Conservation (phyloP, 1,140 invertebrate species). For the Holotrichia oblita region DNA sequence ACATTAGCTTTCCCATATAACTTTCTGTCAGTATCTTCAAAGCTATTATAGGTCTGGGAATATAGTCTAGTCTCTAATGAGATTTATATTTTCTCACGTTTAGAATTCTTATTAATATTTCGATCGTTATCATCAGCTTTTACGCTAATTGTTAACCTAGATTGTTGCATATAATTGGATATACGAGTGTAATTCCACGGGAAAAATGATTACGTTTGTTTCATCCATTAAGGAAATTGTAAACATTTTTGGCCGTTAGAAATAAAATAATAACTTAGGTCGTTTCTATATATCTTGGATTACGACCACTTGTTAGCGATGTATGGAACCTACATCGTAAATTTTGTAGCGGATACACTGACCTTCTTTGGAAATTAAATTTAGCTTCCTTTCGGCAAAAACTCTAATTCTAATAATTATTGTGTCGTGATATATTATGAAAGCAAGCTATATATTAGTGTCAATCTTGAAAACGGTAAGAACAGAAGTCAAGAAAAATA, state of each 20-base stretch:
- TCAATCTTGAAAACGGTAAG: no score
- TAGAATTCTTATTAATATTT: neutral
- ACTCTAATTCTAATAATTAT: no score
- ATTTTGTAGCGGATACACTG: no score
- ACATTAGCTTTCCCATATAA: neutral
- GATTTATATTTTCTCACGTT: conserved; percentile 21
- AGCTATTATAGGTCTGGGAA: neutral
- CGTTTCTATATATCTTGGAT: neutral
- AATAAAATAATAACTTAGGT: neutral
- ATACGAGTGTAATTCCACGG: neutral
- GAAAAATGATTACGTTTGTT: neutral
- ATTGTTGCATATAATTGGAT: neutral
- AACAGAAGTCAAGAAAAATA: no score
- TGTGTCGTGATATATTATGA: no score
- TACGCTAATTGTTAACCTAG: neutral
- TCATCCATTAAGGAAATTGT: neutral
- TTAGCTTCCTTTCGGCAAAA: no score
- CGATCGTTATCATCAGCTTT: neutral
- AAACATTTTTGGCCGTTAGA: neutral
- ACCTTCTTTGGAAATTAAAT: no score
- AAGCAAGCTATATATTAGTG: no score
- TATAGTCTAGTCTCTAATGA: neutral
- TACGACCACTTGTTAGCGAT: neutral
- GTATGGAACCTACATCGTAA: neutral
- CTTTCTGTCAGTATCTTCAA: neutral